Evolutionary conservation across 2,113 vertebrate genomes (phyloP).

Genomic region (Baryphthengus martii): DNA sequence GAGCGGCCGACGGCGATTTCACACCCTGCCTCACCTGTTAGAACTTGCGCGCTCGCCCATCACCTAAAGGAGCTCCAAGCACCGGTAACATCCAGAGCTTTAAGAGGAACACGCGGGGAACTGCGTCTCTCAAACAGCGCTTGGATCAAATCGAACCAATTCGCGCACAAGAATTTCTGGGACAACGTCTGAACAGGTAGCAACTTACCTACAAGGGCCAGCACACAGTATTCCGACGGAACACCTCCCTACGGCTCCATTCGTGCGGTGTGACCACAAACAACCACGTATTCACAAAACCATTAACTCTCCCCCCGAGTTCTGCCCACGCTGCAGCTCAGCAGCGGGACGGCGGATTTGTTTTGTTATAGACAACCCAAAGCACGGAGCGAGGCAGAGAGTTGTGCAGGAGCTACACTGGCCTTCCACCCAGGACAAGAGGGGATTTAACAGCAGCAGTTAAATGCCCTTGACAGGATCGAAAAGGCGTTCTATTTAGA

Average conservation of each 20-base stretch:
- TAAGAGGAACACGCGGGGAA: too few species aligned
- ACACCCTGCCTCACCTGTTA: not conserved
- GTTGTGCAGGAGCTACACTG: not conserved
- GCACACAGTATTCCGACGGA: accelerated
- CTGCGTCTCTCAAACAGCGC: not conserved
- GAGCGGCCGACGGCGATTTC: not conserved
- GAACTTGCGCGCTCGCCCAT: not conserved
- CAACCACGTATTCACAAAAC: not conserved
- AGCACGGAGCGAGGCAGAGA: accelerated
- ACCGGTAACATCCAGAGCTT: not conserved
- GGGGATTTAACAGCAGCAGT: not conserved
- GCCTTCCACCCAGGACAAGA: not conserved
- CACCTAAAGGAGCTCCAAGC: not conserved
- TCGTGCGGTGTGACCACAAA: accelerated
- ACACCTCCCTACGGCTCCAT: not conserved
- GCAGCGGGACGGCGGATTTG: not conserved
- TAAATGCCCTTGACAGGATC: not conserved
- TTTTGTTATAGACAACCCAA: not conserved
- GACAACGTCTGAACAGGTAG: not conserved
- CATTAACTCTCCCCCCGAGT: too few species aligned
- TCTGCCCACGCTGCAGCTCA: not conserved
- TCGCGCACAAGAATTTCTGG: not conserved
- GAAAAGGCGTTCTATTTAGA: not conserved
- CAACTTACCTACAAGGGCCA: not conserved
- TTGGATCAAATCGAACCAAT: not conserved